phyloP scores from a whole-genome alignment of 2,888 invertebrate species.

The Eupeodes luniger region DNA sequence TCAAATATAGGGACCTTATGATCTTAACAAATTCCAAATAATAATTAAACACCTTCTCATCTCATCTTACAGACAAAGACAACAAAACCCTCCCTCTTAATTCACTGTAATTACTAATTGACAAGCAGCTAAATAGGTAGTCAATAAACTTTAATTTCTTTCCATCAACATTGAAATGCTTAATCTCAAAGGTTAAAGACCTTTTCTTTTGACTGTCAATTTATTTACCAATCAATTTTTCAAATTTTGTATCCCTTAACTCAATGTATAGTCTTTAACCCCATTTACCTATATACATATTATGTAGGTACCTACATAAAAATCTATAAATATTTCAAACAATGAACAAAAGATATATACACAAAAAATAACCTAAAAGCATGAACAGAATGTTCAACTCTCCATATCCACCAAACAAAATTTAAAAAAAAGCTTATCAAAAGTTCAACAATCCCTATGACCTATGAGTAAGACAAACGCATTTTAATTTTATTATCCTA shows the following conservation, averaged over 20 bases:
- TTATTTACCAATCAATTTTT: neutral
- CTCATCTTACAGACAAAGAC: too few relatives aligned
- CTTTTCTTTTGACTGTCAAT: neutral
- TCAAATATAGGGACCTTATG: too few relatives aligned
- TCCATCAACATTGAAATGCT: too few relatives aligned
- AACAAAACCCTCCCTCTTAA: too few relatives aligned
- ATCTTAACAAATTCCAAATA: too few relatives aligned
- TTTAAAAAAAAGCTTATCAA: neutral
- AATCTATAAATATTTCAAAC: too few relatives aligned
- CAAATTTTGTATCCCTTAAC: neutral
- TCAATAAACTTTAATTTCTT: too few relatives aligned
- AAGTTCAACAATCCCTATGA: constrained; percentile 9
- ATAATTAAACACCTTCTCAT: too few relatives aligned
- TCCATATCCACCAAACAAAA: too few relatives aligned
- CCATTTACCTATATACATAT: neutral
- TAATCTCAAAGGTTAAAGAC: constrained; percentile 1
- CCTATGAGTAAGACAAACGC: constrained; percentile 14
- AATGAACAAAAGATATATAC: neutral
- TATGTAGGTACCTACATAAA: too few relatives aligned
- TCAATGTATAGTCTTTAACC: neutral
- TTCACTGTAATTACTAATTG: too few relatives aligned
- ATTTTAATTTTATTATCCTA: neutral
- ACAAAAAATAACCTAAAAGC: neutral
- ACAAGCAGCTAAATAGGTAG: too few relatives aligned
- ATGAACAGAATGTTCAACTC: neutral